These are phyloP conservation scores for Rissa tridactyla DNA, from an alignment of 2,113 vertebrate genomes.

Conservation along the genomic window DNA sequence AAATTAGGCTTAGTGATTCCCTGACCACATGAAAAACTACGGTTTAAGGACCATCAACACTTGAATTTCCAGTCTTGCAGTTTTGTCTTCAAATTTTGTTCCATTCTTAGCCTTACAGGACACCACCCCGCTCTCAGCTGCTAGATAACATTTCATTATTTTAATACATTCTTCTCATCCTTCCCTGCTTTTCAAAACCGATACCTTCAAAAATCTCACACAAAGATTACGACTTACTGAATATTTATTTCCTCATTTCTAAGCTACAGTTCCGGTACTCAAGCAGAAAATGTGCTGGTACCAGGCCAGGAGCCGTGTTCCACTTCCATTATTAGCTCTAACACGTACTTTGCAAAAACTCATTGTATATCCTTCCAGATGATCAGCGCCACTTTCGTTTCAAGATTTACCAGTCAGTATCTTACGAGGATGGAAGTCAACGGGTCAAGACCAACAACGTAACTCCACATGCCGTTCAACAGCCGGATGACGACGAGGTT, in stretches of 20 bases:
- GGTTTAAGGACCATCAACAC: not conserved
- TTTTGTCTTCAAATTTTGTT: not conserved
- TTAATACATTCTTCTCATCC: not conserved
- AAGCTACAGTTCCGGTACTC: not conserved
- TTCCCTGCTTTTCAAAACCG: not conserved
- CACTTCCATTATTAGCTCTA: not conserved
- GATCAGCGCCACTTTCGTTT: not conserved
- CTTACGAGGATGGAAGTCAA: not conserved
- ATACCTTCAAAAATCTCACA: not conserved
- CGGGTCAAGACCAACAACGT: fast-evolving
- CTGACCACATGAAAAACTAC: not conserved
- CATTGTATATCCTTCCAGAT: not conserved
- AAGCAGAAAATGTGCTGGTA: not conserved
- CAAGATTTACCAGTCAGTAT: not conserved
- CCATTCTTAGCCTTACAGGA: too few relatives aligned
- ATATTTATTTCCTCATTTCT: not conserved
- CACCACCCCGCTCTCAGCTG: not conserved
- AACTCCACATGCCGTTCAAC: fast-evolving
- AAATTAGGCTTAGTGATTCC: not conserved
- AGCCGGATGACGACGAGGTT: fast-evolving
- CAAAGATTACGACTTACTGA: not conserved
- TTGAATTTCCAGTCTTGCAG: not conserved
- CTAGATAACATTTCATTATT: not conserved
- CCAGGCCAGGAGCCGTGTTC: not conserved
- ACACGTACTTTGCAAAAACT: not conserved